Conservation (phyloP, 2,888 invertebrate genomes). For the Drosophila fulvimacula region DNA sequence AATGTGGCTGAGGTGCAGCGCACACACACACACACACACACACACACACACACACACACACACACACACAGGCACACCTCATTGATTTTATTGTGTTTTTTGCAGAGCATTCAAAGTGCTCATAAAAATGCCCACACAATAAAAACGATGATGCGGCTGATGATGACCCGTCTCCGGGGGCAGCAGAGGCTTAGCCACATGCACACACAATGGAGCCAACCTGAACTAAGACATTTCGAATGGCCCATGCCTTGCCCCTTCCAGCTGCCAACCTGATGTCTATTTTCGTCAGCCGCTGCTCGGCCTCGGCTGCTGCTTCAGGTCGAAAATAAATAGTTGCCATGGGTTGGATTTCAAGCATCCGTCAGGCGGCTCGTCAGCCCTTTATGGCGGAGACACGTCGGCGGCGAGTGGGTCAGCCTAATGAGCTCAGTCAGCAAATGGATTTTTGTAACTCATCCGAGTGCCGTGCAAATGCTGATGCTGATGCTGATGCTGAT, state of each 20-base stretch:
- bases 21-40: constrained; percentile 12
- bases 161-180: constrained; percentile 49
- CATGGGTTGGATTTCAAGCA: constrained; percentile 56
- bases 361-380: constrained; percentile 54
- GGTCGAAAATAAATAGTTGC: constrained; percentile 51
- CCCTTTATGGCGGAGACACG: constrained; percentile 32
- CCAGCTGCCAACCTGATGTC: constrained; percentile 70
- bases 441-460: constrained; percentile 78
- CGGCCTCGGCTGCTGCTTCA: constrained; percentile 7
- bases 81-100: constrained; percentile 83
- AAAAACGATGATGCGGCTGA: constrained; percentile 76
- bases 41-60: constrained; percentile 40
- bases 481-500: constrained; percentile 33
- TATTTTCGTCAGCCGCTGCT: constrained; percentile 52
- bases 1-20: constrained; percentile 61
- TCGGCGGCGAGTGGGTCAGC: constrained; percentile 43
- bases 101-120: constrained; percentile 73
- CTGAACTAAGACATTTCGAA: constrained; percentile 35
- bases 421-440: constrained; percentile 74
- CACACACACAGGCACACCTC: constrained; percentile 74
- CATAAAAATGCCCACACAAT: constrained; percentile 81
- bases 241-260: constrained; percentile 37
- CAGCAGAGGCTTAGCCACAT: constrained; percentile 21
- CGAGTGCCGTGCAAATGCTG: constrained; percentile 43
- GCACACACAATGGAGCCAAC: constrained; percentile 37